phyloP scores from a whole-genome alignment of 2,888 invertebrate species.

The Labia minor region DNA sequence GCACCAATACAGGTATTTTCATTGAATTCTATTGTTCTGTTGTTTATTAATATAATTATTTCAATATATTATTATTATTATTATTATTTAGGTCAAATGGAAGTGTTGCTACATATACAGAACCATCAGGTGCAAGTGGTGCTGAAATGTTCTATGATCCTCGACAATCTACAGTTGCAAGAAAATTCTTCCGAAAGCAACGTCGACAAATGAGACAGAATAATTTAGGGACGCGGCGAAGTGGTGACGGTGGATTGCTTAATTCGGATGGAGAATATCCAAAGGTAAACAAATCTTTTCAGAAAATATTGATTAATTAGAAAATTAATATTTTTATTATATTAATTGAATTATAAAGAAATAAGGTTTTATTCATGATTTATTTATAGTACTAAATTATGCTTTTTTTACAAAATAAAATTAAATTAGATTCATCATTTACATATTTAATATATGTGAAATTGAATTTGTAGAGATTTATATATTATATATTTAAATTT shows the following conservation, averaged over 20 bases:
- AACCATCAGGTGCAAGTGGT: constrained; percentile 40
- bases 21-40: no score
- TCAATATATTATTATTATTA: constrained; percentile 14
- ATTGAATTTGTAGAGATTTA: no score
- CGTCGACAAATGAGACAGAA: constrained; percentile 60
- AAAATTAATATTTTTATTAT: background rate
- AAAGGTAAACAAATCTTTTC: constrained; percentile 29
- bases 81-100: constrained; percentile 17
- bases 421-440: no score
- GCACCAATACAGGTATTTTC: constrained; percentile 50
- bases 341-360: no score
- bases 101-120: constrained; percentile 49
- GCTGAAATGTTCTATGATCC: constrained; percentile 85
- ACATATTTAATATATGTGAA: no score
- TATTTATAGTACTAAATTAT: no score
- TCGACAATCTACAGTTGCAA: constrained; percentile 84
- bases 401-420: no score
- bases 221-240: constrained; percentile 52
- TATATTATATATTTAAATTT: no score
- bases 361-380: no score
- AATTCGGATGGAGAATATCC: constrained; percentile 45
- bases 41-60: constrained; percentile 13
- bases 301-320: constrained; percentile 25
- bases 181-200: constrained; percentile 84
- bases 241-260: constrained; percentile 44